phyloP scores from a whole-genome alignment of 2,888 invertebrate genomes.

The Sinopyrophorus schimmeli region DNA sequence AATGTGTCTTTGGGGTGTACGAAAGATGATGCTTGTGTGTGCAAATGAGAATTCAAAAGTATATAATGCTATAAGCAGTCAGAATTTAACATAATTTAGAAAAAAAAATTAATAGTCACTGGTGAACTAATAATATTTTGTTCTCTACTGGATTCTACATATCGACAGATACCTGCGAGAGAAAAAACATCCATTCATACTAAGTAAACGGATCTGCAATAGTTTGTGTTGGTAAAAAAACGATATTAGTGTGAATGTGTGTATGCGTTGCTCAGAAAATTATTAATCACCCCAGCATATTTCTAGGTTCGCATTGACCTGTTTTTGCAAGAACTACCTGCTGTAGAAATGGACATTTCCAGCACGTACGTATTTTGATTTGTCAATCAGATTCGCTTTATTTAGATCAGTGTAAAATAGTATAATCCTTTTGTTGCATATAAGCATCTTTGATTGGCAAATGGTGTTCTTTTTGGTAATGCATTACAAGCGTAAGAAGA shows the following conservation, averaged over 20 bases:
- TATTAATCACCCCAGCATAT: slow-evolving; percentile 67
- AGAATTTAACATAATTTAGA: slow-evolving; percentile 24
- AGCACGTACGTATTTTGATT: slow-evolving; percentile 59
- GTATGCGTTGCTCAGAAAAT: slow-evolving; percentile 59
- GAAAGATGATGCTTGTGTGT: slow-evolving; percentile 44
- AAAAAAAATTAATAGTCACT: slow-evolving; percentile 33
- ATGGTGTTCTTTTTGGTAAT: slow-evolving; percentile 33
- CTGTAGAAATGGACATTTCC: slow-evolving; percentile 44
- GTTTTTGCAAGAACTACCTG: slow-evolving; percentile 52
- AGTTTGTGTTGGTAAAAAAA: slow-evolving; percentile 28
- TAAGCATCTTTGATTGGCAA: slow-evolving; percentile 44
- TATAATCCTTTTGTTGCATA: slow-evolving; percentile 8
- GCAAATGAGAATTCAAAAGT: slow-evolving; percentile 28
- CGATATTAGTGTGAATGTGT: slow-evolving; percentile 52
- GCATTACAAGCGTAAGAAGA: slow-evolving; percentile 34
- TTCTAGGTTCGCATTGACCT: slow-evolving; percentile 61
- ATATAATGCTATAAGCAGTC: slow-evolving; percentile 9
- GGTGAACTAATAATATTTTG: slow-evolving; percentile 44
- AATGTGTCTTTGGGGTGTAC: slow-evolving; percentile 47
- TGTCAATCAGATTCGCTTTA: slow-evolving; percentile 43
- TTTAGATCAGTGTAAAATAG: slow-evolving; percentile 12
- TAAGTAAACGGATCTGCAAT: slow-evolving; percentile 25
- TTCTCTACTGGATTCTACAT: slow-evolving; percentile 39
- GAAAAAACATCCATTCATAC: slow-evolving; percentile 22
- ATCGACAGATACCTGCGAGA: slow-evolving; percentile 27